phyloP scores from a whole-genome alignment of 2,797 vertebrate genomes.

The Sebastes baramenuke region DNA sequence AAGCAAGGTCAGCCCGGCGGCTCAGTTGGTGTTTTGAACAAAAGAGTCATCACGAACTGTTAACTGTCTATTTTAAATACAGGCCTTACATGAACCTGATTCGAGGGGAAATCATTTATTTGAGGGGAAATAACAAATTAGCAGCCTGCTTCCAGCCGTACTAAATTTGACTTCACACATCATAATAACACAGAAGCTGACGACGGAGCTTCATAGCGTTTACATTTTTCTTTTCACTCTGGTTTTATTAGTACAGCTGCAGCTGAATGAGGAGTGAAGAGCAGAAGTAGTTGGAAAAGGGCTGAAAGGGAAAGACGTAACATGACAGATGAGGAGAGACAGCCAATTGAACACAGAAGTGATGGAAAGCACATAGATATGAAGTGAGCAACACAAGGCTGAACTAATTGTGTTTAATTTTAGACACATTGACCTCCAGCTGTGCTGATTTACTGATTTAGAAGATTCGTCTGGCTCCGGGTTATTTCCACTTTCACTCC shows the following conservation, averaged over 20 bases:
- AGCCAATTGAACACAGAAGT: neutral
- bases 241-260: conserved; percentile 6
- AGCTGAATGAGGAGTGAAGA: neutral
- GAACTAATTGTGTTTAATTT: conserved; percentile 38
- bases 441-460: conserved; percentile 29
- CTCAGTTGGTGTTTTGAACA: neutral
- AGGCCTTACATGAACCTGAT: neutral
- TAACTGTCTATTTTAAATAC: neutral
- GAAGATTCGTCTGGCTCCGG: conserved; percentile 7
- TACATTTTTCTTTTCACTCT: neutral
- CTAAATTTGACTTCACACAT: conserved; percentile 2
- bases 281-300: neutral
- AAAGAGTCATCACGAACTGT: neutral
- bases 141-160: neutral
- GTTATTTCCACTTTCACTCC: conserved; percentile 31
- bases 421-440: conserved; percentile 40
- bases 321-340: conserved; percentile 29
- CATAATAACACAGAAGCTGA: neutral
- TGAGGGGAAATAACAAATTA: conserved; percentile 22
- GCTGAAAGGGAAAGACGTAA: conserved; percentile 6
- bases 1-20: conserved; percentile 22
- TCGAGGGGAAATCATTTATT: neutral
- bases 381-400: conserved; percentile 34
- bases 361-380: conserved; percentile 17
- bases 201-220: neutral